Evolutionary conservation across 2,797 vertebrate species (phyloP).

Genomic region (Myotis findleyi): DNA sequence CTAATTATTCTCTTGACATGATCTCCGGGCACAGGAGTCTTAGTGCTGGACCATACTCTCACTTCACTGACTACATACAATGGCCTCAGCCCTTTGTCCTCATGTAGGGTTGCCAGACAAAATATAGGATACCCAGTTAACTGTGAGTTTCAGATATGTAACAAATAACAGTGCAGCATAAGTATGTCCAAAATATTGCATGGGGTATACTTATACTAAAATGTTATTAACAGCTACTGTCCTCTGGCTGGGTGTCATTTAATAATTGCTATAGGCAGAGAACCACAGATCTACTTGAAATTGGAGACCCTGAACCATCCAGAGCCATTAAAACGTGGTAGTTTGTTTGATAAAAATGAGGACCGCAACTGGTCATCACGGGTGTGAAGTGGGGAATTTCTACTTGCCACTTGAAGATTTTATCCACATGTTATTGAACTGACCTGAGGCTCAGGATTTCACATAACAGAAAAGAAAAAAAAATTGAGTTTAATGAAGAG

Average conservation of each 20-base stretch:
- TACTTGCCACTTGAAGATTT: conserved; percentile 11
- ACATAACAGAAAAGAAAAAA: background rate
- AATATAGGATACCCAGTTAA: background rate
- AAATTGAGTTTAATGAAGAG: background rate
- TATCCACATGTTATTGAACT: background rate
- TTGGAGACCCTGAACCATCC: background rate
- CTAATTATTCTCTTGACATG: background rate
- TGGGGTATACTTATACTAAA: background rate
- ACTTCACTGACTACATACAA: background rate
- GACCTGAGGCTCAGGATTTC: conserved; percentile 11
- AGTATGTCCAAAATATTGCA: background rate
- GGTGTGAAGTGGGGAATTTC: background rate
- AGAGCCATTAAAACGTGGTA: background rate
- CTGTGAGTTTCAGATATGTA: conserved; percentile 11
- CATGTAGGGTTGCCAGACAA: background rate
- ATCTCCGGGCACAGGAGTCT: background rate
- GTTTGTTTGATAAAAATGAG: background rate
- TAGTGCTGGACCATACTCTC: background rate
- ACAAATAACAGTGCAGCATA: background rate
- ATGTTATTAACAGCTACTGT: background rate
- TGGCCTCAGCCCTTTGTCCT: background rate
- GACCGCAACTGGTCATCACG: background rate
- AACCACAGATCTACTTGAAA: background rate
- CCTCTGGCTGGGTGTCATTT: background rate
- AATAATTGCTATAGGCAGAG: background rate